Evolutionary conservation across 1,140 invertebrate genomes (phyloP).

Genomic region (Ceratina calcarata): DNA sequence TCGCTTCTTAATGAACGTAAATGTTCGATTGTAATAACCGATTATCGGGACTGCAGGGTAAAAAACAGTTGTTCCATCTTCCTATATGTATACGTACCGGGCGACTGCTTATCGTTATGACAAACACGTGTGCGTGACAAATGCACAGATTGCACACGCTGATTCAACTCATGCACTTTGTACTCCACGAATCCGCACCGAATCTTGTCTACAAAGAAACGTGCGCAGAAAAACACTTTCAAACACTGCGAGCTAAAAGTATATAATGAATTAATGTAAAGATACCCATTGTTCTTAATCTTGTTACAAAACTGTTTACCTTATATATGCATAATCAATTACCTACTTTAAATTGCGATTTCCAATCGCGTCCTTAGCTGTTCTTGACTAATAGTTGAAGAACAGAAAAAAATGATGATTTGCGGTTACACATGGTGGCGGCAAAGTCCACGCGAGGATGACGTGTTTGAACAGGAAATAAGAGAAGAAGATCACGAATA

Average conservation of each 20-base stretch:
- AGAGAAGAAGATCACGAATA: neutral
- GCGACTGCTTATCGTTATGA: neutral
- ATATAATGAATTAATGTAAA: too few species aligned
- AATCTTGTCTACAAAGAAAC: neutral
- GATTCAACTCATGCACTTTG: constrained; percentile 36
- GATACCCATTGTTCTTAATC: too few species aligned
- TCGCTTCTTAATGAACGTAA: neutral
- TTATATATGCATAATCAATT: too few species aligned
- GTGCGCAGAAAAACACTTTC: neutral
- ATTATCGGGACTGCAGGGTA: neutral
- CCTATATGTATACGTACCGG: neutral
- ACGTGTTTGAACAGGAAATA: neutral
- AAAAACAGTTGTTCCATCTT: neutral
- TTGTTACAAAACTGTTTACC: too few species aligned
- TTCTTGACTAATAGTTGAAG: too few species aligned
- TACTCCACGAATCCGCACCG: constrained; percentile 3
- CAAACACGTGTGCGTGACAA: constrained; percentile 23
- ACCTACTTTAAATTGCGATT: too few species aligned
- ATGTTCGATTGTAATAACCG: neutral
- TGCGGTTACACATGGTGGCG: neutral
- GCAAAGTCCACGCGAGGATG: constrained; percentile 1
- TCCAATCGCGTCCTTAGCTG: too few species aligned
- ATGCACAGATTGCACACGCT: constrained; percentile 19
- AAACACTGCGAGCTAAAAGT: too few species aligned
- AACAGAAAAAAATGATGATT: neutral